Conservation (phyloP, 2,797 vertebrate species). For the Chelon labrosus region DNA sequence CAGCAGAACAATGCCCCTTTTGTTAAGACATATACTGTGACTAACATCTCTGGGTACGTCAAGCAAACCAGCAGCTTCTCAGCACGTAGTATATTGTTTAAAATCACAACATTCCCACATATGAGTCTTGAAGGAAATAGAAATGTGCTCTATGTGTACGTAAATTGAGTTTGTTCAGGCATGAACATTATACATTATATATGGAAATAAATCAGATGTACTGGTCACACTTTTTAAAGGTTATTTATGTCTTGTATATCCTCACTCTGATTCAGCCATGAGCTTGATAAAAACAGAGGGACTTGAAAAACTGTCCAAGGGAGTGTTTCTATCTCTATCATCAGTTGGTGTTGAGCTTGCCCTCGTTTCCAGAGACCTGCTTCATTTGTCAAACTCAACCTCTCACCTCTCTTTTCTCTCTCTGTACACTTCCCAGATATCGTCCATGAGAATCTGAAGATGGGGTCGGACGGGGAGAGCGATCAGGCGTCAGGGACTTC, state of each 20-base stretch:
- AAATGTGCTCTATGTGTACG: constrained; percentile 11
- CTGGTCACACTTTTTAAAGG: constrained; percentile 38
- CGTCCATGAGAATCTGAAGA: constrained; percentile 97
- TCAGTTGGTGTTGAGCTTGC: background rate
- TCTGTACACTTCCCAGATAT: constrained; percentile 84
- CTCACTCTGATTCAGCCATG: background rate
- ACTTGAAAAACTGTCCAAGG: constrained; percentile 23
- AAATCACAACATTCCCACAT: background rate
- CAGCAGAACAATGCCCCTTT: constrained; percentile 19
- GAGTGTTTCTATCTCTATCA: constrained; percentile 38
- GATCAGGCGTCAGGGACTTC: constrained; percentile 97
- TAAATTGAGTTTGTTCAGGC: constrained; percentile 30
- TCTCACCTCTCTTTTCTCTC: background rate
- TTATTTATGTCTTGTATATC: constrained; percentile 15
- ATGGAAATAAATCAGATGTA: constrained; percentile 39
- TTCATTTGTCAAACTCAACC: constrained; percentile 26
- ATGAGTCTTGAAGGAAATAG: constrained; percentile 1
- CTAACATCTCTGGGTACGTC: constrained; percentile 3
- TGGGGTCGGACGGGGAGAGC: constrained; percentile 97
- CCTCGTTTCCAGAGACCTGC: constrained; percentile 26
- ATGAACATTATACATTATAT: constrained; percentile 15
- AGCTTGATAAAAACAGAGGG: constrained; percentile 23
- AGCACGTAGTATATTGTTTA: constrained; percentile 12
- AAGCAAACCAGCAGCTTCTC: constrained; percentile 10
- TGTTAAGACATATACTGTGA: constrained; percentile 24